Percentiles rank a stretch among this genome's conserved stretches.
Conservation (phyloP, 2,888 invertebrate genomes). For the Diachrysia chrysitis region DNA sequence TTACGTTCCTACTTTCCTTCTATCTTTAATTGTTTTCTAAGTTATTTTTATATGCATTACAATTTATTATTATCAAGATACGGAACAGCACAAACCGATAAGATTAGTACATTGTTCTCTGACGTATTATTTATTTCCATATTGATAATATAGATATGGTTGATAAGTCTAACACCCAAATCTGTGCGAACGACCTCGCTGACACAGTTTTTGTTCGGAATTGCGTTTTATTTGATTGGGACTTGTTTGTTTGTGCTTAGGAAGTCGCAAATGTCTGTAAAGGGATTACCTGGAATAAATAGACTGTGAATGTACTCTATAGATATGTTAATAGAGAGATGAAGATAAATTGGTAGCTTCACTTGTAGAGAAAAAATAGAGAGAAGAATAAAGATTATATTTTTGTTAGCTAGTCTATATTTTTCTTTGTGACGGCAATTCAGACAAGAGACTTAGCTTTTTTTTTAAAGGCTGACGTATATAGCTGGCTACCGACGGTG, state of each 20-base stretch:
- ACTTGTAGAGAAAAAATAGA: neutral
- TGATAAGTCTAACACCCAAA: constrained; percentile 27
- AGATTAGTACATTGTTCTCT: constrained; percentile 10
- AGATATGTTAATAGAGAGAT: neutral
- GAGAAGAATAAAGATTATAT: neutral
- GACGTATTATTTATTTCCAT: constrained; percentile 48
- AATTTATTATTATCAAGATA: constrained; percentile 44
- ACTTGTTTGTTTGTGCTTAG: constrained; percentile 12
- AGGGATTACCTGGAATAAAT: neutral
- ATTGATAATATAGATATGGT: constrained; percentile 49
- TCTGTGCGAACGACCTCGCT: constrained; percentile 52
- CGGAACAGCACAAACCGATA: constrained; percentile 44
- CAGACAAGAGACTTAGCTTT: too few species aligned
- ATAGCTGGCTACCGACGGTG: too few species aligned
- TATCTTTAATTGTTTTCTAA: neutral
- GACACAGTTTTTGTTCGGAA: constrained; percentile 50
- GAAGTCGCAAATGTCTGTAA: neutral
- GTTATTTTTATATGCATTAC: constrained; percentile 29
- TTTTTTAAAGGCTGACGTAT: too few species aligned
- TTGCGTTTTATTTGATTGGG: constrained; percentile 41
- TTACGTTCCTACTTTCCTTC: too few species aligned
- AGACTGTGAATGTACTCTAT: neutral
- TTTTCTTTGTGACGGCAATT: too few species aligned
- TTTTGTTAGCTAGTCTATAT: neutral
- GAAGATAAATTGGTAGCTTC: neutral